Conservation (phyloP, 1,140 invertebrate genomes). For the Aphelinus certus region DNA sequence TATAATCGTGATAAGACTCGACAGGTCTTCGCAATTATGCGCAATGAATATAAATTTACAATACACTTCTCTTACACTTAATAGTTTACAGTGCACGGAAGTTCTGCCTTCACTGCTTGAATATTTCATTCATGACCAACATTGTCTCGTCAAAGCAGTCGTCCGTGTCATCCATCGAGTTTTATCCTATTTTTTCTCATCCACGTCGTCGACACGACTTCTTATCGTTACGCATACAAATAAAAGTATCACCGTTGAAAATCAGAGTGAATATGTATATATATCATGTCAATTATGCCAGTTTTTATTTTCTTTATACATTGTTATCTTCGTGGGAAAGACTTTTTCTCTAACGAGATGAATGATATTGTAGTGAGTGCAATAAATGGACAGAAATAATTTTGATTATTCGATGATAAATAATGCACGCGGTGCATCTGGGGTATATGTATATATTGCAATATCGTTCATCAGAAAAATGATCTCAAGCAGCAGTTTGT, state of each 20-base stretch:
- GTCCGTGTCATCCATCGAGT: background rate
- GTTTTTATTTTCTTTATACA: too few species aligned
- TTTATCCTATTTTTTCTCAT: too few species aligned
- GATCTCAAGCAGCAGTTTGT: background rate
- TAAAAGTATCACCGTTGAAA: too few species aligned
- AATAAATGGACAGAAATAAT: background rate
- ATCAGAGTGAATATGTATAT: too few species aligned
- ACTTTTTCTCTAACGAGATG: too few species aligned
- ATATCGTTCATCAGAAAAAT: background rate
- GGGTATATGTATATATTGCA: too few species aligned
- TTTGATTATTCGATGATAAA: background rate
- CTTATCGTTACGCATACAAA: too few species aligned
- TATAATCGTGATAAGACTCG: conserved; percentile 56
- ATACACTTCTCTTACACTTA: conserved; percentile 55
- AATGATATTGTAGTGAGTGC: too few species aligned
- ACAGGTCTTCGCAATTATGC: conserved; percentile 52
- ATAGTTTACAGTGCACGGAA: conserved; percentile 59
- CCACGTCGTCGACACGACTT: too few species aligned
- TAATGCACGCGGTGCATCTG: too few species aligned
- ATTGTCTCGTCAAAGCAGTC: background rate
- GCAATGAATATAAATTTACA: conserved; percentile 52
- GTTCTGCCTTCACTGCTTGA: conserved; percentile 28
- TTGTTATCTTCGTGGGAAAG: too few species aligned
- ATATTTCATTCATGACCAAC: background rate
- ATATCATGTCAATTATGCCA: too few species aligned